Percentiles rank a stretch among this genome's conserved stretches.
These are phyloP conservation scores for Nematolebias whitei DNA, from an alignment of 2,113 vertebrate genomes.

Conservation along the genomic window DNA sequence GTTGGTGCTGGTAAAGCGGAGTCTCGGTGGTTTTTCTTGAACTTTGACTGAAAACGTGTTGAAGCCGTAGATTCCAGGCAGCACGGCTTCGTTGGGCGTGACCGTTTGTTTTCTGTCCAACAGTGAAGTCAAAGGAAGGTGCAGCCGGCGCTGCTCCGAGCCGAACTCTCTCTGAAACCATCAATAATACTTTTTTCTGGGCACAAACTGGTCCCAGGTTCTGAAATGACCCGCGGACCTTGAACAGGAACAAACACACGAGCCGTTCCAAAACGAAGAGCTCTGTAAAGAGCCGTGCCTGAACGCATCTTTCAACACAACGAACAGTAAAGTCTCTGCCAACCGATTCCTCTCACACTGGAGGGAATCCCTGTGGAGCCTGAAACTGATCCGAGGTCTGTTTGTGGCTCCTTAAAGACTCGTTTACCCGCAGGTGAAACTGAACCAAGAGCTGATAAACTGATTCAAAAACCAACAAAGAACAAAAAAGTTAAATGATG, in stretches of 20 bases:
- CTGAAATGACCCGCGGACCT: constrained; percentile 10
- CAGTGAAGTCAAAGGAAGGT: constrained; percentile 7
- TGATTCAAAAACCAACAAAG: too few relatives aligned
- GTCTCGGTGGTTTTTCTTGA: neutral
- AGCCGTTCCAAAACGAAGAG: neutral
- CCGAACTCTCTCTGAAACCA: too few relatives aligned
- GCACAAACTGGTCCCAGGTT: neutral
- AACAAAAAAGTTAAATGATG: neutral
- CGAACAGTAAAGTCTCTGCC: neutral
- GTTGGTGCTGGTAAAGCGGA: too few relatives aligned
- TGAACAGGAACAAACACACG: neutral
- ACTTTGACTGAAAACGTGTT: neutral
- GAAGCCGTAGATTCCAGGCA: neutral
- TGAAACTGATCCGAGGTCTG: constrained; percentile 4
- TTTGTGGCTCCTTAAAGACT: constrained; percentile 8
- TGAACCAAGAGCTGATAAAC: constrained; percentile 34
- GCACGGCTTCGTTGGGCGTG: constrained; percentile 39
- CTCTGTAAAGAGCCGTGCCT: too few relatives aligned
- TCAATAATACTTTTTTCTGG: too few relatives aligned
- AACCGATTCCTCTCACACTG: neutral
- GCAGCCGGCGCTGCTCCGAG: neutral
- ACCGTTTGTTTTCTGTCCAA: constrained; percentile 31
- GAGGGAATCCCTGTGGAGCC: constrained; percentile 25
- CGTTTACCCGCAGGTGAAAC: constrained; percentile 7
- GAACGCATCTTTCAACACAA: too few relatives aligned